Evolutionary conservation across 2,113 vertebrate genomes (phyloP), one percentile per base, ranked within the genome.

Genomic region (Nyctereutes procyonoides): DNA sequence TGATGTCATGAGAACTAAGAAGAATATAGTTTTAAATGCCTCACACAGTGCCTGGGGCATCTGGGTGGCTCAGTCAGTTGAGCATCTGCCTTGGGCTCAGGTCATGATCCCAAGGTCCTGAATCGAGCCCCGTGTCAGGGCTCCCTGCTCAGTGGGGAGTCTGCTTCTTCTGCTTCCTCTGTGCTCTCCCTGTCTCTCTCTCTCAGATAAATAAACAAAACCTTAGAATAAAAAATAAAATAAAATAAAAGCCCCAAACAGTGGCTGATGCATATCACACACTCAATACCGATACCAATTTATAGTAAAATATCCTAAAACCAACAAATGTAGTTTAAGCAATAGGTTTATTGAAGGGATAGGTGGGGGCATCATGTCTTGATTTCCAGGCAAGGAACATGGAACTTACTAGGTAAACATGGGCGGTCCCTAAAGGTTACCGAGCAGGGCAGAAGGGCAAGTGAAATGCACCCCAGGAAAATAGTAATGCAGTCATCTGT

Each of bases 221-320:
- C 8, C 65, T 67, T 67, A 43, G 43, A 43, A 43, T 43, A 43
- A 43, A 43, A 43, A 43, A 43, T 67, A 28, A 32, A 32, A 67
- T 16, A 32, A 67, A 67, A 67, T 63, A 51, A 80, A 24, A 73
- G 55, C 53, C 22, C 79, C 63, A 14, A 38, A 53, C 35, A 89
- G 51, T 74, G n/a, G 13, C 38, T 62, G 38, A 30, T 77, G 4
- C 63, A 71, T 30, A 32, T 24, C 38, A 63, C 26, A 79, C 2
- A 32, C n/a, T 24, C 65, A 62, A 24, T 55, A 53, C 11, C 28
- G 15, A 24, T 22, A 26, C 19, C 73, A 58, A 81, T 90, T 60
- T 73, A 38, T 8, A 58, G 62, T 35, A 16, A 84, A 84, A 32
- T 80, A 73, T n/a, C 96, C 38, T 92, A 89, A 96, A 77, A 69